phyloP scores from a whole-genome alignment of 2,113 vertebrate species.

The Paraplagusia blochii region DNA sequence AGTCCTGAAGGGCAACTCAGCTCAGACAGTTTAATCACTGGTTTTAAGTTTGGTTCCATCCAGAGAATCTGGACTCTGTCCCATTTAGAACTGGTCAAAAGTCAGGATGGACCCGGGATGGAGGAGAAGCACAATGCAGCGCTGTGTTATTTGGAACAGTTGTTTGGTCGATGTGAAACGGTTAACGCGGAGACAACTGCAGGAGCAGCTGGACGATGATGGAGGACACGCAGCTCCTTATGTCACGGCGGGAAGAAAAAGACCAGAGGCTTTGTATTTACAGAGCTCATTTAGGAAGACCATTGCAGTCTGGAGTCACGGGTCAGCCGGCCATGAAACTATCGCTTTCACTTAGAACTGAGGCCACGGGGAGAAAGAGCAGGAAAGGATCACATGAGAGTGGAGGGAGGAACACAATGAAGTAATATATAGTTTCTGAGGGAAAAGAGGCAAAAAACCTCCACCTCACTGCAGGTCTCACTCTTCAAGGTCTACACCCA shows the following conservation, averaged over 20 bases:
- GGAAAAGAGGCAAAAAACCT: constrained; percentile 11
- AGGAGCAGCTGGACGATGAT: constrained; percentile 2
- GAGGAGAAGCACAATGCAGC: too few relatives aligned
- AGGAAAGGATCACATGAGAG: constrained; percentile 26
- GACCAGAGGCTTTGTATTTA: constrained; percentile 30
- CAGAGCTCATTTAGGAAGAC: constrained; percentile 37
- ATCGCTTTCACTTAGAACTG: constrained; percentile 46
- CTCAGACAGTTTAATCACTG: too few relatives aligned
- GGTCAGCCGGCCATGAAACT: constrained; percentile 46
- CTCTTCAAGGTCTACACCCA: constrained; percentile 13
- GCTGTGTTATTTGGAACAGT: too few relatives aligned
- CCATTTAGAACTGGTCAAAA: too few relatives aligned
- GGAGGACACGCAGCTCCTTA: neutral
- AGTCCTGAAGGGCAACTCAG: too few relatives aligned
- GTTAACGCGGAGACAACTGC: constrained; percentile 1
- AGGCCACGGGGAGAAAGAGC: constrained; percentile 20
- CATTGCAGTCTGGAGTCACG: constrained; percentile 26
- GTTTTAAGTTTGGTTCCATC: too few relatives aligned
- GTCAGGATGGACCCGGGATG: too few relatives aligned
- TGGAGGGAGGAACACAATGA: constrained; percentile 19
- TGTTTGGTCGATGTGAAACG: too few relatives aligned
- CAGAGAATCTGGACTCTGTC: too few relatives aligned
- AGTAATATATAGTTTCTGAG: constrained; percentile 43
- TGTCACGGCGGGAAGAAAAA: constrained; percentile 14
- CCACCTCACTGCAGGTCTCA: constrained; percentile 8